These are phyloP conservation scores for Larimichthys polyactis DNA, from an alignment of 2,113 vertebrate species.

Conservation along the genomic window DNA sequence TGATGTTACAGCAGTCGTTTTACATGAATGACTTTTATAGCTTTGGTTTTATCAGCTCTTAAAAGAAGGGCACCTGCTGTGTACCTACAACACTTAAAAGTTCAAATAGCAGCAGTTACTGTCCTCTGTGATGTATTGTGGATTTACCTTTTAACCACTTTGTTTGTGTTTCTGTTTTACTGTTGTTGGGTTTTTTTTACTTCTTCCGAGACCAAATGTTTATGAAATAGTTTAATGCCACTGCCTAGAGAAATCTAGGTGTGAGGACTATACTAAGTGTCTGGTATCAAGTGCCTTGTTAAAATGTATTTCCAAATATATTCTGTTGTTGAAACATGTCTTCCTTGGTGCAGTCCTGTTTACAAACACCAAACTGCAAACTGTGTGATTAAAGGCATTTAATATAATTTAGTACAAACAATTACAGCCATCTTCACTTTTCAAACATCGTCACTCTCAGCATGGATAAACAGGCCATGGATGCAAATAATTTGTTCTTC, in stretches of 20 bases:
- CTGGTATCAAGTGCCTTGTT: conserved; percentile 59
- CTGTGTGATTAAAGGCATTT: conserved; percentile 57
- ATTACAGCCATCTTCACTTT: conserved; percentile 21
- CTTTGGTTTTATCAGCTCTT: conserved; percentile 45
- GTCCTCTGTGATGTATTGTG: conserved; percentile 44
- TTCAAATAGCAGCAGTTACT: not conserved
- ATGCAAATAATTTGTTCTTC: conserved; percentile 22
- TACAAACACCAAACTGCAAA: not conserved
- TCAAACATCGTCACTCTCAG: not conserved
- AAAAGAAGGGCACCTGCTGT: conserved; percentile 1
- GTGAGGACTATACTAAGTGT: conserved; percentile 46
- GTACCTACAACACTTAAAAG: not conserved
- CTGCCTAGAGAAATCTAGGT: conserved; percentile 56
- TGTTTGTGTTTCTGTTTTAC: conserved; percentile 62
- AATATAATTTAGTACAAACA: conserved; percentile 57
- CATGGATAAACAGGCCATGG: not conserved
- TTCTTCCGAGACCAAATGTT: conserved; percentile 74
- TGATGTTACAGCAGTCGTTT: conserved; percentile 26
- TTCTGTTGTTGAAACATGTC: conserved; percentile 40
- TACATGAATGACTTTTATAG: not conserved
- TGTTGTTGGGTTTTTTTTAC: conserved; percentile 55
- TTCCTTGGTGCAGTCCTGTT: conserved; percentile 8
- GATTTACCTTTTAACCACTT: conserved; percentile 23
- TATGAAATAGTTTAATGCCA: conserved; percentile 67
- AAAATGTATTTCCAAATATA: conserved; percentile 70